Conservation (phyloP, 2,888 invertebrate species). For the Lobophora halterata region DNA sequence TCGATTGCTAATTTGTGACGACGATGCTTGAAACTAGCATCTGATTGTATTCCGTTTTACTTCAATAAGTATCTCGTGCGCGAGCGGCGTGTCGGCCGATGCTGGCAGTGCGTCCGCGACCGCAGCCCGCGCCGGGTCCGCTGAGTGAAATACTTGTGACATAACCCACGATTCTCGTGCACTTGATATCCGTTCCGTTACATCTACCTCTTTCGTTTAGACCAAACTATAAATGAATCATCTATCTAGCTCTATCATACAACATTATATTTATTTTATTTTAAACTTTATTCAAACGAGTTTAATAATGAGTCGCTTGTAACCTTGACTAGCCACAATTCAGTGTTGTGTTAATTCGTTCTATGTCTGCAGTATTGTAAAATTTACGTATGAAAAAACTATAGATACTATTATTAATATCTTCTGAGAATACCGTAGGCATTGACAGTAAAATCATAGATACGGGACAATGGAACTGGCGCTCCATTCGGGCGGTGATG, state of each 20-base stretch:
- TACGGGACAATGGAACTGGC: constrained; percentile 58
- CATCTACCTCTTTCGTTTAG: constrained; percentile 24
- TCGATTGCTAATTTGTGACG: constrained; percentile 52
- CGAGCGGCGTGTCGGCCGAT: constrained; percentile 44
- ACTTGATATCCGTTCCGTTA: constrained; percentile 4
- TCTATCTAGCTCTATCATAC: constrained; percentile 3
- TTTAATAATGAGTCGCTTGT: constrained; percentile 5
- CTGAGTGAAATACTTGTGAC: constrained; percentile 34
- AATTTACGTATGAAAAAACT: constrained; percentile 1
- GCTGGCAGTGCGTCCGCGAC: constrained; percentile 65
- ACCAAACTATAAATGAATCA: constrained; percentile 22
- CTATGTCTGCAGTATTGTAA: constrained; percentile 10
- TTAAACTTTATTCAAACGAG: not conserved
- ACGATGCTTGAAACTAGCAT: constrained; percentile 49
- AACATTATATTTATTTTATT: constrained; percentile 6
- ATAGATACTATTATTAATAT: constrained; percentile 1
- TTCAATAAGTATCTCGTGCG: constrained; percentile 52
- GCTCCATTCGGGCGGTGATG: constrained; percentile 56
- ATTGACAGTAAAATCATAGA: constrained; percentile 44
- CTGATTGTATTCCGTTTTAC: constrained; percentile 53
- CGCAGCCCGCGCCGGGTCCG: constrained; percentile 59
- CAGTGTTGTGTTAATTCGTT: constrained; percentile 15
- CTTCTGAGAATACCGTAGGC: constrained; percentile 17
- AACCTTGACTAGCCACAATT: constrained; percentile 22
- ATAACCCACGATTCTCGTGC: constrained; percentile 11